These are phyloP conservation scores for Himalopsyche tibetana DNA, from an alignment of 2,888 invertebrate genomes.

Conservation along the genomic window DNA sequence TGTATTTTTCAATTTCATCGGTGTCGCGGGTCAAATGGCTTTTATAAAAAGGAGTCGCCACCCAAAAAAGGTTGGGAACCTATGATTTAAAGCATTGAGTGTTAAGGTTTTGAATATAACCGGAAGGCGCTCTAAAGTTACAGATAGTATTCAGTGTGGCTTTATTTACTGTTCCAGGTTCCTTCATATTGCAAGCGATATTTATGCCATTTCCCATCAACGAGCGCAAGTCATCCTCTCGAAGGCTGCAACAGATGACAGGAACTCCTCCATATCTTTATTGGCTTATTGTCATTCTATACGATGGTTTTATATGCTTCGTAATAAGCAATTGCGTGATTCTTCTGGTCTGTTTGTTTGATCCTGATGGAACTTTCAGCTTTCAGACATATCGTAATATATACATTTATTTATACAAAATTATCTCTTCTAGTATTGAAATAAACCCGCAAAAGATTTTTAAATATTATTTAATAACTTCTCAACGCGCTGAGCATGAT, in stretches of 20 bases:
- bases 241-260: constrained; percentile 82
- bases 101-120: no score
- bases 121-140: no score
- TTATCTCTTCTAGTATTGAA: no score
- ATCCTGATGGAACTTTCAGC: constrained; percentile 3
- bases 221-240: constrained; percentile 80
- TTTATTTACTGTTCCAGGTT: constrained; percentile 66
- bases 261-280: constrained; percentile 79
- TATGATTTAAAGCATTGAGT: no score
- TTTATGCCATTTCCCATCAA: constrained; percentile 79
- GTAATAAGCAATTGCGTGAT: background rate
- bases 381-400: background rate
- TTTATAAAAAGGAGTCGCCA: no score
- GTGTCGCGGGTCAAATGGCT: no score
- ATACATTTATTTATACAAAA: background rate
- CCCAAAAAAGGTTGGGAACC: no score
- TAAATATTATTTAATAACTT: no score
- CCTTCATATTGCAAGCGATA: constrained; percentile 74
- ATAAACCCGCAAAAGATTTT: no score
- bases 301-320: constrained; percentile 44
- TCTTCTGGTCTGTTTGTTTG: background rate
- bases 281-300: constrained; percentile 74
- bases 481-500: no score
- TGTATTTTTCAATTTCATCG: no score
- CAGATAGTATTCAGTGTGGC: background rate